Percentiles rank a stretch among this genome's conserved stretches.
phyloP scores from a whole-genome alignment of 2,113 vertebrate species.

The Gallinago undulata region DNA sequence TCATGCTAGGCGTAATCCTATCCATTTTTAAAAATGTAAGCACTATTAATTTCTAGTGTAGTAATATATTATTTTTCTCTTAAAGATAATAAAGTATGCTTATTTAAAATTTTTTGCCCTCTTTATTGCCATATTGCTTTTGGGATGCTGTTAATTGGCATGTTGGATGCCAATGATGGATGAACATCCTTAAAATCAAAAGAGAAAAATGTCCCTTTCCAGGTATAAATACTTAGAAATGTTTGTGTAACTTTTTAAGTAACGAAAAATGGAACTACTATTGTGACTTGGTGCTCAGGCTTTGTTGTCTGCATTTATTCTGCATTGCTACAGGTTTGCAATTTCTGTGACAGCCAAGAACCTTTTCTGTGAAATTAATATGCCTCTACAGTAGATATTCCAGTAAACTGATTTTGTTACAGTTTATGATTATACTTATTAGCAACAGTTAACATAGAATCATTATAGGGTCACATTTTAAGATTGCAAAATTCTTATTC shows the following conservation, averaged over 20 bases:
- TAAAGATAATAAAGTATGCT: not conserved
- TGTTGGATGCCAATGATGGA: not conserved
- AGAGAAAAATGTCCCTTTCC: not conserved
- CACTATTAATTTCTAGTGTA: not conserved
- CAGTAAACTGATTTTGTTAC: not conserved
- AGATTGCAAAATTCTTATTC: not conserved
- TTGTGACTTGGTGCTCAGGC: not conserved
- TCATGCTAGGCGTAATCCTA: not conserved
- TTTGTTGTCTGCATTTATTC: not conserved
- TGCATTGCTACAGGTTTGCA: not conserved
- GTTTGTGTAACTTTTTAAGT: not conserved
- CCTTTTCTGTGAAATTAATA: not conserved
- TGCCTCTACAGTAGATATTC: not conserved
- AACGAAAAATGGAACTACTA: not conserved
- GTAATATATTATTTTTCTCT: not conserved
- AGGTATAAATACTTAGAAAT: not conserved
- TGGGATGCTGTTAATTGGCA: not conserved
- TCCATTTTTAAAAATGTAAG: not conserved
- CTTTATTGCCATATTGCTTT: not conserved
- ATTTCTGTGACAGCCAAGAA: not conserved
- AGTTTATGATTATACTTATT: not conserved
- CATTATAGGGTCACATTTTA: not conserved
- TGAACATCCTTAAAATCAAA: not conserved
- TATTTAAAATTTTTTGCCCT: not conserved
- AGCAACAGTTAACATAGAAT: not conserved